A percentile compares a stretch with the other conserved stretches of the same genome.
Evolutionary conservation across 2,888 invertebrate genomes (phyloP).

Genomic region (Gisinianus flammeolus): DNA sequence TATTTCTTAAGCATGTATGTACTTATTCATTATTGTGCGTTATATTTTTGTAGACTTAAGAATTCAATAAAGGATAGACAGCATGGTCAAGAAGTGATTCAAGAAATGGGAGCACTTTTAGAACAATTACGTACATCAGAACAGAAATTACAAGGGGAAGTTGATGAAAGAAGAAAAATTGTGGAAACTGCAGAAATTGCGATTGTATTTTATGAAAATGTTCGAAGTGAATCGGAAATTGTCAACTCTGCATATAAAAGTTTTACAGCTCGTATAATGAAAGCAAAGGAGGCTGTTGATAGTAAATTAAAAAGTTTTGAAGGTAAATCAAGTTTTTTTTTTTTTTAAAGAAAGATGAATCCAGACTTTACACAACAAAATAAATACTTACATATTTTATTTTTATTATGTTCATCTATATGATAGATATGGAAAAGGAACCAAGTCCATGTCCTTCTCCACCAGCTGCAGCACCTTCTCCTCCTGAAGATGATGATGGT

Average conservation of each 20-base stretch:
- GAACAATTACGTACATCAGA: conserved; percentile 54
- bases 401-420: conserved; percentile 11
- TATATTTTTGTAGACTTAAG: conserved; percentile 47
- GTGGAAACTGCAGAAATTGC: conserved; percentile 56
- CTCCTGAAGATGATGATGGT: conserved; percentile 43
- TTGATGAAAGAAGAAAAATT: conserved; percentile 56
- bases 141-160: conserved; percentile 53
- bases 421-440: conserved; percentile 56
- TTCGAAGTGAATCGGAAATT: conserved; percentile 57
- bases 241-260: conserved; percentile 78
- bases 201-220: conserved; percentile 57
- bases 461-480: conserved; percentile 52
- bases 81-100: conserved; percentile 56
- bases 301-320: conserved; percentile 76
- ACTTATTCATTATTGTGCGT: too few relatives aligned
- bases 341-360: too few relatives aligned
- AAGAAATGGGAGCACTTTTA: conserved; percentile 52
- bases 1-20: too few relatives aligned
- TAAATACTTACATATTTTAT: too few relatives aligned
- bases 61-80: conserved; percentile 55
- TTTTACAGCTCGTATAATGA: conserved; percentile 86
- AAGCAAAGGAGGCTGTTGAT: conserved; percentile 82
- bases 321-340: too few relatives aligned
- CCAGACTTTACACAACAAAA: too few relatives aligned
- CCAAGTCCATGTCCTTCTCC: conserved; percentile 54